Evolutionary conservation across 2,797 vertebrate genomes (phyloP), one percentile per base, ranked within the genome.

Genomic region (Oophaga sylvatica): DNA sequence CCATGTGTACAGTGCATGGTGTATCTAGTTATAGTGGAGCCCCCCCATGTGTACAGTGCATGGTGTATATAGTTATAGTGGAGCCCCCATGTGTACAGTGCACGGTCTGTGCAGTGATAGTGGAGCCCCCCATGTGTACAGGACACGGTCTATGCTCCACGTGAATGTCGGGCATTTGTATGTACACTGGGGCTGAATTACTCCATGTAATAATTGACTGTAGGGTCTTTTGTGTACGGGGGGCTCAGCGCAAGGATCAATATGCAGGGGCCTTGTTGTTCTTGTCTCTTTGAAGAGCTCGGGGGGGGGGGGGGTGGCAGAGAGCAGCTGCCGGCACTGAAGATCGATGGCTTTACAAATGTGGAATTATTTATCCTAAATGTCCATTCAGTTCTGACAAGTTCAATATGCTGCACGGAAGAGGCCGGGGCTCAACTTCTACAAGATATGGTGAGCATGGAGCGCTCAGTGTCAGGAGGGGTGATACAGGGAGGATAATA

Each of bases 341-440:
- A 56, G 85, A 88, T 85, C 65, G 59, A 88, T 88, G 76, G 59
- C 82, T 76, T 75, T 75, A 80, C 6, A 88, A 88, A 88, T 81
- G 82, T 57, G 63, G 31, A 88, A 88, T 88, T 88, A 88, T 88
- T 88, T 84, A 85, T 88, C 79, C 84, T 70, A 80, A 62, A 80
- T 88, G 82, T 73, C 87, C 63, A 87, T 87, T 83, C 31, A 80
- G 65, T 35, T 53, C 76, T 80, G 87, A 88, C 87, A 88, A 35
- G 87, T 79, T 76, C 87, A 88, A 31, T 88, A 75, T 88, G 87
- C 45, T 83, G 10, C 26, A 1, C 22, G 75, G 56, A 29, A 17
- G 75, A 53, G 79, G 65, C 57, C 13, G 29, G 67, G 29, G 77
- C 20, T 6, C 13, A 35, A 26, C 17, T 20, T 4, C 68, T 35